Conservation (phyloP, 2,888 invertebrate genomes). For the Macaria notata region DNA sequence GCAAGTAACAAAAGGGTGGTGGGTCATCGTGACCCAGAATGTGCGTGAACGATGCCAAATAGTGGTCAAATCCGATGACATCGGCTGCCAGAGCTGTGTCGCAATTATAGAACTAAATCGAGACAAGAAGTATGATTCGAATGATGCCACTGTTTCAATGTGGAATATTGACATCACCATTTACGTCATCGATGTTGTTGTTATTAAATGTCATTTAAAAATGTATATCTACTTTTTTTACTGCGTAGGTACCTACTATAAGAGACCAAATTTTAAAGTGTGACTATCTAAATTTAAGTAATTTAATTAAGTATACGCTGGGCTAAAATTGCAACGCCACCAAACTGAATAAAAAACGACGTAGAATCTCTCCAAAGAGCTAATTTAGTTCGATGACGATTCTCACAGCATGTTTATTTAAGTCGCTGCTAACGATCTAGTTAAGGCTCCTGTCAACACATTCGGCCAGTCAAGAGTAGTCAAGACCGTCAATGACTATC, state of each 20-base stretch:
- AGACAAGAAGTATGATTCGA: slow-evolving; percentile 28
- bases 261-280: too few species aligned
- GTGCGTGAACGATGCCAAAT: slow-evolving; percentile 71
- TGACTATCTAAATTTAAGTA: too few species aligned
- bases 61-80: slow-evolving; percentile 74
- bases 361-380: not conserved
- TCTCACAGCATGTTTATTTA: slow-evolving; percentile 3
- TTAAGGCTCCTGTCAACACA: slow-evolving; percentile 15
- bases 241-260: too few species aligned
- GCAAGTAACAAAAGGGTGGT: slow-evolving; percentile 52
- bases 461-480: not conserved
- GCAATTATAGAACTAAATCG: slow-evolving; percentile 70
- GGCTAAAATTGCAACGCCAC: too few species aligned
- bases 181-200: too few species aligned
- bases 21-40: slow-evolving; percentile 73
- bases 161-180: too few species aligned
- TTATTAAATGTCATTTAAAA: too few species aligned
- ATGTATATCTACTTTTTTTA: too few species aligned
- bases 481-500: slow-evolving; percentile 8
- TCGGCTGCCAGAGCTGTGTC: slow-evolving; percentile 63
- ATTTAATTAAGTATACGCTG: too few species aligned
- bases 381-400: not conserved
- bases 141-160: too few species aligned
- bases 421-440: slow-evolving; percentile 9
- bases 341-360: not conserved